Evolutionary conservation across 2,113 vertebrate genomes (phyloP), one percentile per base, ranked within the genome.

Genomic region (Tylochromis polylepis): DNA sequence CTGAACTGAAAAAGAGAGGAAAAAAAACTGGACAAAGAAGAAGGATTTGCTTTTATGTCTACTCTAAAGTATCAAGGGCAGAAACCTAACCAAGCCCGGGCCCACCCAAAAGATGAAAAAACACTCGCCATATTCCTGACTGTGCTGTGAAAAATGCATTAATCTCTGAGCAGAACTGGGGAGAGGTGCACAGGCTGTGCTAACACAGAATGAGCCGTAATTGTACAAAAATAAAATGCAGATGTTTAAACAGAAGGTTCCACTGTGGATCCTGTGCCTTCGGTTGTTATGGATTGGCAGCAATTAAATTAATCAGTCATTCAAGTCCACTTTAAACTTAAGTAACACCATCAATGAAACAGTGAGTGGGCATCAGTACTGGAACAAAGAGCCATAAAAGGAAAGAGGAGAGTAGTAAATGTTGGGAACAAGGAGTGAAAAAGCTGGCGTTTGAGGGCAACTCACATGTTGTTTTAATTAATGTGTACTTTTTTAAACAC

Each of bases 21-120:
- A 7, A 27, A 72, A 46, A 72, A 46, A 72, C 22, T 53, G 27
- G 46, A 53, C 72, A 77, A 53, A 53, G 72, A 67, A 80, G 58
- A 46, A 20, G 24, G 56, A 89, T 88, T 85, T 90, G 34, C 81
- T 82, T 90, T 88, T 89, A 59, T 79, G 36, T 87, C 59, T 51
- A 22, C 57, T 82, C 75, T 34, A 34, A 62, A 11, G 29, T 62
- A 62, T 62, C 72, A 77, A 84, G 57, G 72, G 81, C 80, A 84
- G 81, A 20, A 87, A 85, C 70, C 57, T 72, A 79, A 81, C 70
- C 22, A 77, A 79, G 57, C 16, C 31, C 15, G 31, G 91, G 70
- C 89, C 90, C 89, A 92, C 89, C 93, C 91, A 89, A 53, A 78
- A 82, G 70, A 87, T 90, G 82, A 72, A 67, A 65, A 87, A 89